Conservation (phyloP, 2,113 vertebrate species). For the Pseudorasbora parva region DNA sequence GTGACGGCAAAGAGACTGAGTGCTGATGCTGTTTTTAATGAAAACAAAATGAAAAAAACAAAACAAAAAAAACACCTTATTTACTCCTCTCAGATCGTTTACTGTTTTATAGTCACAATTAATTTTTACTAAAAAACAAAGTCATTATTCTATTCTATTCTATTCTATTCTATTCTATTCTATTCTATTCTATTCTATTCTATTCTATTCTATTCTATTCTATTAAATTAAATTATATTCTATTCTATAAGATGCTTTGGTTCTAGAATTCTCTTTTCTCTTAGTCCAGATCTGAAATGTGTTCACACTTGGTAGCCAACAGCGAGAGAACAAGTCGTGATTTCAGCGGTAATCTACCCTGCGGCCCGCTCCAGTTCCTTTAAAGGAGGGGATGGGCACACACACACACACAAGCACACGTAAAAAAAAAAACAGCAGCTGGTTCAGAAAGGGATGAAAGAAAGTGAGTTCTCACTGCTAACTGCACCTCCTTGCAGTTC, state of each 20-base stretch:
- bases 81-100: constrained; percentile 78
- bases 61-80: constrained; percentile 84
- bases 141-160: too few relatives aligned
- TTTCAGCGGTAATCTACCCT: constrained; percentile 55
- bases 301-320: constrained; percentile 51
- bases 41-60: constrained; percentile 70
- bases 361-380: constrained; percentile 41
- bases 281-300: constrained; percentile 57
- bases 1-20: constrained; percentile 86
- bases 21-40: constrained; percentile 91
- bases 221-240: too few relatives aligned
- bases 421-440: constrained; percentile 11
- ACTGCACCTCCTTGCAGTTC: constrained; percentile 1
- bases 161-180: too few relatives aligned
- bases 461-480: constrained; percentile 7
- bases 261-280: constrained; percentile 16
- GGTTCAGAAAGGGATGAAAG: constrained; percentile 6
- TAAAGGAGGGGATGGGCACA: neutral
- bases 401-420: neutral
- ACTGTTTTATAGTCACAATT: constrained; percentile 63
- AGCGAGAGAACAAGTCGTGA: constrained; percentile 57
- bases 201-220: too few relatives aligned
- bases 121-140: constrained; percentile 52
- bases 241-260: constrained; percentile 21
- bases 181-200: too few relatives aligned